These are phyloP conservation scores for Rhombomys opimus DNA, from an alignment of 2,113 vertebrate genomes.

Conservation along the genomic window DNA sequence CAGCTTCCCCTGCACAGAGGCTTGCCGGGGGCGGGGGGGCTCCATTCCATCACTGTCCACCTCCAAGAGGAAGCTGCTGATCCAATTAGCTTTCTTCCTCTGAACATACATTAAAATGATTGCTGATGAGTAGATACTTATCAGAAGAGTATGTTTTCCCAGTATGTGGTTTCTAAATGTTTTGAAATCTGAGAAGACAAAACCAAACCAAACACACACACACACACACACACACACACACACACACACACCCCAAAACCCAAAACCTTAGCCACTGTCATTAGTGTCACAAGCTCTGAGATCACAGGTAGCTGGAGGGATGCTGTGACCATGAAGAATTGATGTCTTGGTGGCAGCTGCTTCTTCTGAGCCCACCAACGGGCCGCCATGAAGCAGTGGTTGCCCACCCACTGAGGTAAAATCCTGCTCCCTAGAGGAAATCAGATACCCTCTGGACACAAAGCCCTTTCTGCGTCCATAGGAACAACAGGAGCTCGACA, in stretches of 20 bases:
- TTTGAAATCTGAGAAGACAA: slow-evolving; percentile 53
- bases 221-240: too few relatives aligned
- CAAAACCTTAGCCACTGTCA: neutral
- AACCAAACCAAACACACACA: neutral
- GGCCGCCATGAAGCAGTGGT: neutral
- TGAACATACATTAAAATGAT: slow-evolving; percentile 52
- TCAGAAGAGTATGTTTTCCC: slow-evolving; percentile 17
- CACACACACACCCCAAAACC: neutral
- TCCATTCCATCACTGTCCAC: neutral
- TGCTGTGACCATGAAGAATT: neutral
- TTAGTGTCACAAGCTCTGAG: neutral
- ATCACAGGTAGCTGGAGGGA: slow-evolving; percentile 27
- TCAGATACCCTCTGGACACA: neutral
- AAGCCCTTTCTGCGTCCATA: neutral
- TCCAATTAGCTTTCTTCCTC: slow-evolving; percentile 8
- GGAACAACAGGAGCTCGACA: neutral
- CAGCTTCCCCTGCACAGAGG: neutral
- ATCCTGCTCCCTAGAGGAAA: neutral
- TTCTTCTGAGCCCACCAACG: neutral
- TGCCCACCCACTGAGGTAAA: neutral
- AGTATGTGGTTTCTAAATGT: slow-evolving; percentile 31
- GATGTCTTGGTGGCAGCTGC: neutral
- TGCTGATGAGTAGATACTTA: slow-evolving; percentile 46
- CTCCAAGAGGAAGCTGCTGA: slow-evolving; percentile 54
- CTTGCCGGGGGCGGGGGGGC: neutral